Conservation (phyloP, 2,113 vertebrate genomes). For the Chionis minor region DNA sequence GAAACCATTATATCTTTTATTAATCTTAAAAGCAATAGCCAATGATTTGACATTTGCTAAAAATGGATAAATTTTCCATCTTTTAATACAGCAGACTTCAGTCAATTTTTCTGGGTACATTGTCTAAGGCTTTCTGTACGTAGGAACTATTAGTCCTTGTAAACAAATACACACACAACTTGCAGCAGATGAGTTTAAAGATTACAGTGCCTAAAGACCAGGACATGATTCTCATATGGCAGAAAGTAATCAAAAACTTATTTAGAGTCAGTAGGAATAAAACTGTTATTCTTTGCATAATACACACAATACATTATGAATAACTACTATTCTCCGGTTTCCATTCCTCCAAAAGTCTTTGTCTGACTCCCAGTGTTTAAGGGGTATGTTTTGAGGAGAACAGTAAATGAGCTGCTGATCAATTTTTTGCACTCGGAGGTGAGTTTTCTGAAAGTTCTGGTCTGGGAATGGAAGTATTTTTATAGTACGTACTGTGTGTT, state of each 20-base stretch:
- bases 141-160: conserved; percentile 16
- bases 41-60: conserved; percentile 78
- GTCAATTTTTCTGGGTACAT: conserved; percentile 14
- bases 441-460: background rate
- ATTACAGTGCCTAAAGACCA: conserved; percentile 13
- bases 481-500: background rate
- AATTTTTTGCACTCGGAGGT: background rate
- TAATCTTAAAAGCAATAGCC: conserved; percentile 77
- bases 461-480: background rate
- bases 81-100: conserved; percentile 63
- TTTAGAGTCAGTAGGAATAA: background rate
- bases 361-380: background rate
- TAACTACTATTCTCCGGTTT: background rate
- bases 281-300: background rate
- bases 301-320: background rate
- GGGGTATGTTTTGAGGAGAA: background rate
- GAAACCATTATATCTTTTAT: conserved; percentile 78
- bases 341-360: background rate
- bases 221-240: background rate
- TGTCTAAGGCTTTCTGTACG: conserved; percentile 19
- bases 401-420: background rate
- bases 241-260: background rate
- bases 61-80: conserved; percentile 69
- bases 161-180: background rate
- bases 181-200: conserved; percentile 34